Conservation (phyloP, 2,797 vertebrate genomes). For the Acanthornis magna region DNA sequence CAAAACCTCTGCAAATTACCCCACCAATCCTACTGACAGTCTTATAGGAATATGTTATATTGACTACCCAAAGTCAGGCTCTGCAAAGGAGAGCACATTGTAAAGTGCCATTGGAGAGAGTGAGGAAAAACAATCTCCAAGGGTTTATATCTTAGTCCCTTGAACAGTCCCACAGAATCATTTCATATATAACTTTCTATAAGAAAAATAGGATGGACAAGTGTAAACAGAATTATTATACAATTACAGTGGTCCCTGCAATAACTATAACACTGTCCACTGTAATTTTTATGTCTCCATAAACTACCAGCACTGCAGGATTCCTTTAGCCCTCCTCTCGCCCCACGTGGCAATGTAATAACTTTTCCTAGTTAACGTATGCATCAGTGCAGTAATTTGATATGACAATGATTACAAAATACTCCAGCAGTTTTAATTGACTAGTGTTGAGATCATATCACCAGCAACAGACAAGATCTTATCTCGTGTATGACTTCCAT, state of each 20-base stretch:
- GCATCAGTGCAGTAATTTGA: constrained; percentile 23
- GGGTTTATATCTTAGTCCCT: not conserved
- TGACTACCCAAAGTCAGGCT: constrained; percentile 34
- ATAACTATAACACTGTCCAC: constrained; percentile 40
- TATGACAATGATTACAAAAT: constrained; percentile 48
- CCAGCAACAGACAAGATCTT: constrained; percentile 53
- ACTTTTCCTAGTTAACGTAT: not conserved
- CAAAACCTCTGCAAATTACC: constrained; percentile 60
- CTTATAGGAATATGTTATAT: constrained; percentile 53
- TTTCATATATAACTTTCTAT: constrained; percentile 16
- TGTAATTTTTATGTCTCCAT: constrained; percentile 47
- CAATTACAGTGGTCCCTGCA: constrained; percentile 41
- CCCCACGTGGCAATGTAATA: not conserved
- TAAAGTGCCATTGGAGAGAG: not conserved
- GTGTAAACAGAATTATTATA: constrained; percentile 65
- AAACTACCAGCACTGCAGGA: not conserved
- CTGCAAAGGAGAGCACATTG: not conserved
- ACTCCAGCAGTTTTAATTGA: constrained; percentile 65
- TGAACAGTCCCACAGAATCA: not conserved
- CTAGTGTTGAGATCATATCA: constrained; percentile 60
- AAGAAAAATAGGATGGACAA: constrained; percentile 52
- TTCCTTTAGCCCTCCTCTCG: not conserved
- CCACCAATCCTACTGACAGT: constrained; percentile 49
- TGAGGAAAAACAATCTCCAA: not conserved
- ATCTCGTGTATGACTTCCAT: constrained; percentile 53